A percentile compares a stretch with the other conserved stretches of the same genome.
Evolutionary conservation across 2,797 vertebrate genomes (phyloP).

Genomic region (Dermochelys coriacea): DNA sequence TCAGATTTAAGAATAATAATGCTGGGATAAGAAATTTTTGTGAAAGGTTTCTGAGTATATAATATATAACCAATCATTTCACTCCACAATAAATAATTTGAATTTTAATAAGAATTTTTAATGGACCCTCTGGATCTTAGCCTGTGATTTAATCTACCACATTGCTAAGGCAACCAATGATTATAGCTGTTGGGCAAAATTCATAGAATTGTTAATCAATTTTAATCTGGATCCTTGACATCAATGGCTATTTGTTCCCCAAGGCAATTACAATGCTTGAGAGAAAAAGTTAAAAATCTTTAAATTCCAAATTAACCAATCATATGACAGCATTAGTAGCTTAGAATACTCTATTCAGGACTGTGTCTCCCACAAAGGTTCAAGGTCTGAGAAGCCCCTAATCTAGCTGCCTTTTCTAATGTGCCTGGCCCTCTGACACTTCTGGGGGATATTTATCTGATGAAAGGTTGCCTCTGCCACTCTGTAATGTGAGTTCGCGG

Average conservation of each 20-base stretch:
- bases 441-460: constrained; percentile 22
- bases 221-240: constrained; percentile 47
- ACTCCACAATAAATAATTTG: constrained; percentile 34
- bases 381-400: constrained; percentile 16
- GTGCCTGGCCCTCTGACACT: constrained; percentile 3
- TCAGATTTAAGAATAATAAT: neutral
- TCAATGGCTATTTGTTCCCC: constrained; percentile 13
- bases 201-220: constrained; percentile 77
- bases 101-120: constrained; percentile 68
- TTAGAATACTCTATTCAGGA: neutral
- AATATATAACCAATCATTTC: constrained; percentile 29
- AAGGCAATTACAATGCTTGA: neutral
- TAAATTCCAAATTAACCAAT: neutral
- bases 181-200: constrained; percentile 70
- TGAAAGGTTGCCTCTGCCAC: neutral
- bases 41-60: neutral
- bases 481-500: neutral
- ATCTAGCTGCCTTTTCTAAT: constrained; percentile 61
- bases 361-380: neutral
- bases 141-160: constrained; percentile 66
- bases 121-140: constrained; percentile 67
- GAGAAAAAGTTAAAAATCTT: neutral
- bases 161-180: constrained; percentile 76
- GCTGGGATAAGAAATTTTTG: neutral
- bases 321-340: neutral